These are phyloP conservation scores for Leptinotarsa juncta DNA, from an alignment of 2,888 invertebrate genomes.

Conservation along the genomic window DNA sequence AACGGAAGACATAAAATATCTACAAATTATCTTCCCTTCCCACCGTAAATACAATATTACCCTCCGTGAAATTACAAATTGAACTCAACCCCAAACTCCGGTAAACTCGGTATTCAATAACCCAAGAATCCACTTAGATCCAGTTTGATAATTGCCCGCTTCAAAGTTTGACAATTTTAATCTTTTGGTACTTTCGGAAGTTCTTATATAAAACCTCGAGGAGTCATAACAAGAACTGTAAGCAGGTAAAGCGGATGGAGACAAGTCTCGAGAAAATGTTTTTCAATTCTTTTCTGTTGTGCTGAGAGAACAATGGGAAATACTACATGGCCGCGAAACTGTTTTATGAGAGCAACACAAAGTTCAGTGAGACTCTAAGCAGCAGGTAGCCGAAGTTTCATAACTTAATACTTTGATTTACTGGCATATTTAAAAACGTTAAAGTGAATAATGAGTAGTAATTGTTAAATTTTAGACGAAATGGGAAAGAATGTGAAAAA, in stretches of 20 bases:
- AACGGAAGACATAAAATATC: no score
- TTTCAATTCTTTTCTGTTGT: constrained; percentile 7
- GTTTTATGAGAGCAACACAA: background rate
- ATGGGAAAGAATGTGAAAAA: no score
- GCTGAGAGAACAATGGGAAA: background rate
- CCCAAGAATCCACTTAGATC: constrained; percentile 13
- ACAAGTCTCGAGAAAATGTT: constrained; percentile 14
- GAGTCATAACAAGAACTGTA: constrained; percentile 19
- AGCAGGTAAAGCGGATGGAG: constrained; percentile 3
- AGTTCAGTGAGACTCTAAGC: background rate
- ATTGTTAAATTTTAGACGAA: no score
- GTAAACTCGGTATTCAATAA: constrained; percentile 21
- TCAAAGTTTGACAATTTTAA: constrained; percentile 26
- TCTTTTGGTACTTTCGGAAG: constrained; percentile 16
- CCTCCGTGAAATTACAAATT: background rate
- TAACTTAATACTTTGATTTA: background rate
- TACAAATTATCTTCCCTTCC: background rate
- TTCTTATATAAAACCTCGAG: background rate
- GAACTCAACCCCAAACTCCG: background rate
- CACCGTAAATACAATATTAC: background rate
- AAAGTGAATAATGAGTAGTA: background rate
- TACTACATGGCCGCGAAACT: background rate
- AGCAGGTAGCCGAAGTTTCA: background rate
- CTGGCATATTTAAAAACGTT: no score
- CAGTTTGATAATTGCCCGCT: constrained; percentile 14